phyloP scores from a whole-genome alignment of 2,797 vertebrate species.

The Cuniculus paca region DNA sequence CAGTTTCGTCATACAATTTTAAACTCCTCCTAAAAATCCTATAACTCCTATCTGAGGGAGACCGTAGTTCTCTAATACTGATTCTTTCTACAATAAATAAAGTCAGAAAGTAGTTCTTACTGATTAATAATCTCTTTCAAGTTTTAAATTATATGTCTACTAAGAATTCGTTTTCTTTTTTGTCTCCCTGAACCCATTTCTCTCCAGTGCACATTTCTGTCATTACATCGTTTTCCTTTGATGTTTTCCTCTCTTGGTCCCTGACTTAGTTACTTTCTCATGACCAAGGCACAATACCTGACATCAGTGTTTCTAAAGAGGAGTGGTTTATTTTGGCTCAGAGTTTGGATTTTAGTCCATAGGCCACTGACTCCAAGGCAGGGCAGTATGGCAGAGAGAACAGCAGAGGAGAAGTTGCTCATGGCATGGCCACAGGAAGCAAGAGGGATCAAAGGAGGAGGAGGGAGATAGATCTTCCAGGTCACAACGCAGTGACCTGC shows the following conservation, averaged over 20 bases:
- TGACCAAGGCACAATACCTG: background rate
- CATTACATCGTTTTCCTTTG: background rate
- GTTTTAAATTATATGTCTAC: background rate
- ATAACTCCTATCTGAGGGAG: background rate
- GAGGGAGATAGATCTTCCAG: background rate
- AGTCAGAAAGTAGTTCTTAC: background rate
- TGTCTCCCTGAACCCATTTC: background rate
- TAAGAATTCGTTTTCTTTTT: background rate
- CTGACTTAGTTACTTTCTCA: background rate
- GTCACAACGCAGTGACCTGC: background rate
- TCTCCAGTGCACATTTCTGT: background rate
- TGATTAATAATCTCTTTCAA: background rate
- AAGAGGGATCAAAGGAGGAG: background rate
- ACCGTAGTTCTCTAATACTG: background rate
- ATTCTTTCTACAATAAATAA: background rate
- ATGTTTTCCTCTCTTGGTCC: background rate
- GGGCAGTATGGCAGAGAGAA: background rate
- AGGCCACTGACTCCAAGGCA: background rate
- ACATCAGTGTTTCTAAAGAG: background rate
- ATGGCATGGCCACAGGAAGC: background rate
- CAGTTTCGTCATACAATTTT: background rate
- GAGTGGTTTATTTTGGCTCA: background rate
- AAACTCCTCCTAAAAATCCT: conserved; percentile 16
- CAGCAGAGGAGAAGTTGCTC: background rate
- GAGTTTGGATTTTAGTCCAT: background rate